Evolutionary conservation across 2,888 invertebrate species (phyloP), one percentile per base, ranked within the genome.

Genomic region (Oegoconia quadripuncta): DNA sequence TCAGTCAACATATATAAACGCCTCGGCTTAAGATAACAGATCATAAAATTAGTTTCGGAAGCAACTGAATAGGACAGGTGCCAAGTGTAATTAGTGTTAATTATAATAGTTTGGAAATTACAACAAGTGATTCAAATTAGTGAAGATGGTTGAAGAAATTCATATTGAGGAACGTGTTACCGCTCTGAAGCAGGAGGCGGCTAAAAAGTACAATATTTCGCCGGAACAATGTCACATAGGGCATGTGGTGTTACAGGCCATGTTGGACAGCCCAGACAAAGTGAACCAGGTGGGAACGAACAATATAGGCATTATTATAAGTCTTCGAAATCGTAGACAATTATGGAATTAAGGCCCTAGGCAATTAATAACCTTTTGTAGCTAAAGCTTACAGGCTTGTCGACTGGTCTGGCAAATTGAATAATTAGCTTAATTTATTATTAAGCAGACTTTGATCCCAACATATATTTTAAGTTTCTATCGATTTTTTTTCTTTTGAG

Each of bases 201-300:
- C 65, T 6, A 42, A 52, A 15, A 58, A 52, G 18, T 61, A 59
- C 32, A 51, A 58, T 34, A 58, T 72, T 25, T 33, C 53, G 0
- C 63, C 66, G 9, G 50, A 59, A 18, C 52, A 53, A 13, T 64
- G 72, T 16, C 74, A 74, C 35, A 46, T 73, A 0, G 74, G 74
- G 16, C 73, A 74, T 49, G 17, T 74, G 6, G 32, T 52, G 8
- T 44, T 74, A 9, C 61, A 74, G 46, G 64, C 55, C 7, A 53
- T 74, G 59, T 37, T 61, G 31, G 60, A 65, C 4, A 48, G 47
- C 1, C 70, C 74, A 2, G 41, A 55, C 1, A 37, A 26, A 11
- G 37, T 64, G 4, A 50, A 56, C 43, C 73, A 73, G 57, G 72
- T 74, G 47, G 30, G 39, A 31, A n/a, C n/a, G n/a, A 20, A 20